Percentiles rank a stretch among this genome's conserved stretches.
These are phyloP conservation scores for Chaitophorus viminalis DNA, from an alignment of 2,888 invertebrate genomes.

Conservation along the genomic window DNA sequence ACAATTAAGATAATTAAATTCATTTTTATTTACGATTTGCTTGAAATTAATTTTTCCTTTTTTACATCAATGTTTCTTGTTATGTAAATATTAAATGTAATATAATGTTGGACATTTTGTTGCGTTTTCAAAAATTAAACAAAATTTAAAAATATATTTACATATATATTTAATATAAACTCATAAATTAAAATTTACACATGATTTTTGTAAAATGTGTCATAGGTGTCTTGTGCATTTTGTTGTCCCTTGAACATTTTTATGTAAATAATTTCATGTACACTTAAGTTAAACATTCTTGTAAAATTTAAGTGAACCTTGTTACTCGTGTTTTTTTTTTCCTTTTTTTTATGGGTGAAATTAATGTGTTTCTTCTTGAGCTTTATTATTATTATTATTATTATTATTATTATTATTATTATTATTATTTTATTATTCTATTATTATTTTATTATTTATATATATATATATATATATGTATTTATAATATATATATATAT, in stretches of 20 bases:
- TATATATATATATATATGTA: slow-evolving; percentile 25
- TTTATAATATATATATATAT: slow-evolving; percentile 32
- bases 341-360: slow-evolving; percentile 51
- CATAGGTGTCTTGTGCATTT: slow-evolving; percentile 61
- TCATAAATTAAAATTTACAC: slow-evolving; percentile 56
- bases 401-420: slow-evolving; percentile 53
- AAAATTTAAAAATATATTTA: slow-evolving; percentile 28
- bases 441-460: slow-evolving; percentile 29
- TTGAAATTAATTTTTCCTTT: slow-evolving; percentile 46
- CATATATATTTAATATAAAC: slow-evolving; percentile 40
- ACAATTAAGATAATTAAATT: slow-evolving; percentile 53
- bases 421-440: slow-evolving; percentile 49
- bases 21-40: slow-evolving; percentile 52
- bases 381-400: slow-evolving; percentile 61
- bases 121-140: slow-evolving; percentile 59
- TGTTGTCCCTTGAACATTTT: slow-evolving; percentile 61
- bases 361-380: slow-evolving; percentile 60
- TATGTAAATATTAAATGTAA: slow-evolving; percentile 60
- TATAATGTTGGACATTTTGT: slow-evolving; percentile 60
- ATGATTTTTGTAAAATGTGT: slow-evolving; percentile 59
- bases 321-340: slow-evolving; percentile 60
- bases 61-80: slow-evolving; percentile 61
- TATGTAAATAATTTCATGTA: slow-evolving; percentile 60
- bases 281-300: slow-evolving; percentile 59
- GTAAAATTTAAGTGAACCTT: slow-evolving; percentile 59